Evolutionary conservation across 2,888 invertebrate genomes (phyloP).

Genomic region (Dryobotodes eremita): DNA sequence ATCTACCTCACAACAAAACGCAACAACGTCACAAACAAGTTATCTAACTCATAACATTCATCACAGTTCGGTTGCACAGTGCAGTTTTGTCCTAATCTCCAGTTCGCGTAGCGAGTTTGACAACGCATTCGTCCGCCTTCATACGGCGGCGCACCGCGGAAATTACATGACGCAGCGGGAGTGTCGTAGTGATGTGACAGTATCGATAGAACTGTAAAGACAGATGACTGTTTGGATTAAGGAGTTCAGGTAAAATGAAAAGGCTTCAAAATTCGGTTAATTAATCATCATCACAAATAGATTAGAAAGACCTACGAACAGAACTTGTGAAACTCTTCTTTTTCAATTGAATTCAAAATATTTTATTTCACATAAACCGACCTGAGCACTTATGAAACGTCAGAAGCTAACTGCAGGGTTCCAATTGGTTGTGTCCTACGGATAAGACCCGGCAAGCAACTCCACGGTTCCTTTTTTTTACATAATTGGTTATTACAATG

Average conservation of each 20-base stretch:
- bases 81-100: slow-evolving; percentile 65
- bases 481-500: background rate
- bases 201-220: slow-evolving; percentile 38
- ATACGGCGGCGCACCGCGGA: slow-evolving; percentile 74
- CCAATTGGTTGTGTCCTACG: background rate
- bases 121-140: slow-evolving; percentile 76
- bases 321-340: background rate
- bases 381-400: background rate
- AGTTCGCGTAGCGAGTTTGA: slow-evolving; percentile 71
- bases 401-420: background rate
- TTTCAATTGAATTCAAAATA: background rate
- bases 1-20: background rate
- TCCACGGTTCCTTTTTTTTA: background rate
- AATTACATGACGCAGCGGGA: slow-evolving; percentile 81
- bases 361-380: background rate
- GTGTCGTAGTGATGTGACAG: slow-evolving; percentile 32
- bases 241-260: no score
- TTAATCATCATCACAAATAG: background rate
- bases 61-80: slow-evolving; percentile 59
- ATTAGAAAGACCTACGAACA: background rate
- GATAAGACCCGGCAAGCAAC: background rate
- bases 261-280: background rate
- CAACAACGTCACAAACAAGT: slow-evolving; percentile 10
- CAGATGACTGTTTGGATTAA: background rate
- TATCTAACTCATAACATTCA: slow-evolving; percentile 46